phyloP scores from a whole-genome alignment of 2,888 invertebrate species.

The Toxonevra muliebris region DNA sequence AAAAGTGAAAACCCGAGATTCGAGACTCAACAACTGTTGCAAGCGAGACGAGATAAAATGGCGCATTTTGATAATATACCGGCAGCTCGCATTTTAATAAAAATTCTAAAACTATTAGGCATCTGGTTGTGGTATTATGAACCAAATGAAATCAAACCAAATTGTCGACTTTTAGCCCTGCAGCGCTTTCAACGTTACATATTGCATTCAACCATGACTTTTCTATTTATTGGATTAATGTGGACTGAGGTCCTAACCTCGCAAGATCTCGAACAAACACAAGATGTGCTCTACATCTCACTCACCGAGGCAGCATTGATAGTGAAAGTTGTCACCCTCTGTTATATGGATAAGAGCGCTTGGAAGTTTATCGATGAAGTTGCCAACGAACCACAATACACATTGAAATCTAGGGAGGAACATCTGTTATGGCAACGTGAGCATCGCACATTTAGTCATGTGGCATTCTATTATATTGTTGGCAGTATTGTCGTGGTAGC shows the following conservation, averaged over 20 bases:
- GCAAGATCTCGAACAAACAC: conserved; percentile 41
- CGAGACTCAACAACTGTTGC: no score
- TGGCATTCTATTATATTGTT: conserved; percentile 40
- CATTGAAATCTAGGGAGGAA: conserved; percentile 38
- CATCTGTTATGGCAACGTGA: conserved; percentile 33
- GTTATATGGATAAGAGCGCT: conserved; percentile 36
- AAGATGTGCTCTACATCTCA: conserved; percentile 49
- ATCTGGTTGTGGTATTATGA: conserved; percentile 40
- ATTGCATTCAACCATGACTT: conserved; percentile 45
- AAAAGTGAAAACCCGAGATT: no score
- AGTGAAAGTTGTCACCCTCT: conserved; percentile 45
- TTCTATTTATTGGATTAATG: conserved; percentile 42
- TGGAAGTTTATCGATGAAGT: conserved; percentile 39
- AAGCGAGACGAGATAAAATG: conserved; percentile 6
- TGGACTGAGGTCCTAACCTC: conserved; percentile 44
- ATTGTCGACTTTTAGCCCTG: not conserved
- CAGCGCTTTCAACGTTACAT: conserved; percentile 1
- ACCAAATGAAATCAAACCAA: not conserved
- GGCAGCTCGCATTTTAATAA: conserved; percentile 37
- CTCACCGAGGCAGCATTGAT: conserved; percentile 45
- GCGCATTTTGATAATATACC: conserved; percentile 36
- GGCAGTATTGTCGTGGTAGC: conserved; percentile 33
- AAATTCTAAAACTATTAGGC: conserved; percentile 42
- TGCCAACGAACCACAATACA: conserved; percentile 23
- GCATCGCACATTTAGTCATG: conserved; percentile 40